Conservation (phyloP, 2,113 vertebrate species). For the Falco punctatus region DNA sequence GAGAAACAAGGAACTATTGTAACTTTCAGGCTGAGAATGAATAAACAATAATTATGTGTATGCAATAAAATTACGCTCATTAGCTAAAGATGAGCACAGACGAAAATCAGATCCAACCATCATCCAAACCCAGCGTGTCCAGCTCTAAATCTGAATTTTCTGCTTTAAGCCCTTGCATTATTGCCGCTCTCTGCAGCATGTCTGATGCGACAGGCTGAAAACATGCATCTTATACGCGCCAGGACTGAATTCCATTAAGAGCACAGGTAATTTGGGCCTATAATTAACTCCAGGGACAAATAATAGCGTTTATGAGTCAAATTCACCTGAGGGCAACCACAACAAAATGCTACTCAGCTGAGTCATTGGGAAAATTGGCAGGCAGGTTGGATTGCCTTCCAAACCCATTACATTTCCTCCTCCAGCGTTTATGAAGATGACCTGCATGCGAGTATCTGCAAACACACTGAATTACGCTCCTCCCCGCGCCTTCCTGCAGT, state of each 20-base stretch:
- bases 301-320: slow-evolving; percentile 43
- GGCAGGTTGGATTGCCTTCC: not conserved
- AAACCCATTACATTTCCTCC: not conserved
- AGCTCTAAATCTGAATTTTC: not conserved
- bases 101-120: not conserved
- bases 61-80: slow-evolving; percentile 5
- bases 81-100: slow-evolving; percentile 5
- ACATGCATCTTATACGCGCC: not conserved
- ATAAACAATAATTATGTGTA: slow-evolving; percentile 38
- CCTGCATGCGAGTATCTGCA: not conserved
- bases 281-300: slow-evolving; percentile 64
- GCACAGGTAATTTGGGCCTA: slow-evolving; percentile 31
- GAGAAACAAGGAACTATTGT: not conserved
- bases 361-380: slow-evolving; percentile 63
- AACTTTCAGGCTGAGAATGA: not conserved
- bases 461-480: not conserved
- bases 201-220: slow-evolving; percentile 31
- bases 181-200: not conserved
- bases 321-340: slow-evolving; percentile 24
- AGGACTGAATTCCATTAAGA: slow-evolving; percentile 14
- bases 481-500: not conserved
- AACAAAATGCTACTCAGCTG: slow-evolving; percentile 53
- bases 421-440: not conserved
- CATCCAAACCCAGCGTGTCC: not conserved
- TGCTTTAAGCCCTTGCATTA: not conserved